Percentiles rank a stretch among this genome's conserved stretches.
Evolutionary conservation across 1,140 invertebrate species (phyloP).

Genomic region (Medauroidea extradentata): DNA sequence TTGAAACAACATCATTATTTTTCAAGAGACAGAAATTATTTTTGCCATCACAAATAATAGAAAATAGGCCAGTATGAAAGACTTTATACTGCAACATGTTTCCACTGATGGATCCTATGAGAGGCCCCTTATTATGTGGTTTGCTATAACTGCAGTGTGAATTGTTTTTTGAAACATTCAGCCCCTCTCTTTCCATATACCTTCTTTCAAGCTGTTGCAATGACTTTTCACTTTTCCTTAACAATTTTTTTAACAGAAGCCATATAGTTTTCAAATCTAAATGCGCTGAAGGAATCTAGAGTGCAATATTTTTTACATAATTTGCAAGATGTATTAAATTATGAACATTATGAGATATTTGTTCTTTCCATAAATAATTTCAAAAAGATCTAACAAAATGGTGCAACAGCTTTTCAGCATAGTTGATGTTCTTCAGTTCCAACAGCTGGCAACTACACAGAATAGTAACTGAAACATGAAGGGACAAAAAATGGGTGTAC

Average conservation of each 20-base stretch:
- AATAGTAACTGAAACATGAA: constrained; percentile 11
- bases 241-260: constrained; percentile 11
- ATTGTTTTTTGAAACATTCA: neutral
- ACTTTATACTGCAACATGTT: neutral
- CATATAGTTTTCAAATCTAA: constrained; percentile 25
- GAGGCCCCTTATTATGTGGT: neutral
- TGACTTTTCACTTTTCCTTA: constrained; percentile 17
- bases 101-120: neutral
- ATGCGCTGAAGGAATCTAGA: constrained; percentile 19
- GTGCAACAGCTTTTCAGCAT: constrained; percentile 15
- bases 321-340: constrained; percentile 15
- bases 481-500: constrained; percentile 9
- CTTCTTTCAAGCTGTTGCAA: constrained; percentile 18
- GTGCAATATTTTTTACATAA: constrained; percentile 16
- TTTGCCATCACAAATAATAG: constrained; percentile 2
- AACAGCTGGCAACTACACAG: neutral
- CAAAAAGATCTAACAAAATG: constrained; percentile 20
- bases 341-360: constrained; percentile 20
- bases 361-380: constrained; percentile 11
- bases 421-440: constrained; percentile 4
- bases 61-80: neutral
- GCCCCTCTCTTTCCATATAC: neutral
- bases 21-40: constrained; percentile 1
- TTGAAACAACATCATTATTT: neutral
- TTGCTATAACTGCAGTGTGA: neutral